Percentiles rank a stretch among this genome's conserved stretches.
phyloP scores from a whole-genome alignment of 2,888 invertebrate genomes.

The Euproctis similis region DNA sequence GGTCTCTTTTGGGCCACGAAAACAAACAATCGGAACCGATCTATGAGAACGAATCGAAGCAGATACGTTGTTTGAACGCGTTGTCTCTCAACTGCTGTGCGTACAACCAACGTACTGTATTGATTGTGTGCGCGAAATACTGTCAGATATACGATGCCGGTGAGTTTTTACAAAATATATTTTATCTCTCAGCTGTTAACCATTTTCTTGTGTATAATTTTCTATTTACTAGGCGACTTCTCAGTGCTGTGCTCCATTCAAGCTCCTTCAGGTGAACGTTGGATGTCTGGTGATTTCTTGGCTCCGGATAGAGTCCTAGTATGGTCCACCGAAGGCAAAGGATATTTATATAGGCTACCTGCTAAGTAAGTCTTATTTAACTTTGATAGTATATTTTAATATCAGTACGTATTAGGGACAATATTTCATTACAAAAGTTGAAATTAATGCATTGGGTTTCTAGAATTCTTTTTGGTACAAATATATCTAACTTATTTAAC shows the following conservation, averaged over 20 bases:
- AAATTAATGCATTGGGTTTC: too few species aligned
- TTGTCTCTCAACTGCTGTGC: constrained; percentile 94
- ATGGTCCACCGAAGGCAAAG: constrained; percentile 97
- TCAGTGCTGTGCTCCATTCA: constrained; percentile 94
- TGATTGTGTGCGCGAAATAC: constrained; percentile 97
- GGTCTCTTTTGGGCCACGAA: constrained; percentile 94
- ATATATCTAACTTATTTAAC: too few species aligned
- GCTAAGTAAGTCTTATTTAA: constrained; percentile 85
- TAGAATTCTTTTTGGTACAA: too few species aligned
- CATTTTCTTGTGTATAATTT: background rate
- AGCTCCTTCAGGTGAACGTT: constrained; percentile 91
- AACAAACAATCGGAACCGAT: constrained; percentile 90
- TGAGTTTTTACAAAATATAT: constrained; percentile 42
- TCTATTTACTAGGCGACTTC: constrained; percentile 84
- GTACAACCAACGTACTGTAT: constrained; percentile 96
- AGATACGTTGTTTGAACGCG: constrained; percentile 95
- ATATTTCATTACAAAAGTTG: too few species aligned
- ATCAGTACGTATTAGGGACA: too few species aligned
- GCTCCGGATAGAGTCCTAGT: constrained; percentile 93
- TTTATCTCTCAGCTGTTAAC: background rate
- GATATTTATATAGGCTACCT: constrained; percentile 95
- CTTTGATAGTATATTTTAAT: background rate
- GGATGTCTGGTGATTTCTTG: constrained; percentile 97
- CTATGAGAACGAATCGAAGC: constrained; percentile 98
- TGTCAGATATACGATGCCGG: constrained; percentile 94